Base-by-base conservation (phyloP, 2,888 invertebrate genomes). In the Leptogaster cylindrica region DNA sequence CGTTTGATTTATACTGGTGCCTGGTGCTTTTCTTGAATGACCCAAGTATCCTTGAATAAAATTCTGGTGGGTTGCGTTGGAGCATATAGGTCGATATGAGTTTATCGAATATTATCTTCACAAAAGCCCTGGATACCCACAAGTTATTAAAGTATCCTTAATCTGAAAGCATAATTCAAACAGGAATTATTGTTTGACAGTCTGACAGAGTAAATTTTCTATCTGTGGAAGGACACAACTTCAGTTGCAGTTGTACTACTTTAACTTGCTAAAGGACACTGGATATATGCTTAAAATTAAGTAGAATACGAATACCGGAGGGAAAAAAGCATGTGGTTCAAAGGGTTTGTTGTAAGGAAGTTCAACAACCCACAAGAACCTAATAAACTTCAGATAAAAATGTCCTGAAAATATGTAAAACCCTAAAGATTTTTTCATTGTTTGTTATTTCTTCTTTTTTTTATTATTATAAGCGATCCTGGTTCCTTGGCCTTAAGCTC, bases 111-210 rank as follows among this genome's bases (percentile, higher is more conserved):
- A 16, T 3, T 6, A 14, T 6, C n/a, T n/a, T 3, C 12, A 10
- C 14, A 41, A 41, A 16, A 18, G 18, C 41, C 14, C 4, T 41
- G 41, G 3, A 18, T 7, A 18, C 10, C 41, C 16, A 41, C 16
- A 41, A 41, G 41, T 41, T 41, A 16, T 41, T 41, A 18, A 41
- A 41, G 41, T 41, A 18, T 18, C 18, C 41, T 18, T 41, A 41
- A 41, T 41, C 41, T 41, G 12, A n/a, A 16, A 18, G 18, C 41
- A 41, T 41, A 41, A 41, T 18, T 41, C 41, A 41, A 7, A 10
- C 2, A n/a, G 16, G 41, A 41, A 18, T 14, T 41, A 41, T 41
- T 41, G 18, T n/a, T n/a, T n/a, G n/a, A n/a, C n/a, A n/a, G n/a
- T 41, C 41, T 41, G 41, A 12, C 16, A 18, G 10, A 41, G 41